phyloP scores from a whole-genome alignment of 2,113 vertebrate genomes.

The Trichechus manatus region DNA sequence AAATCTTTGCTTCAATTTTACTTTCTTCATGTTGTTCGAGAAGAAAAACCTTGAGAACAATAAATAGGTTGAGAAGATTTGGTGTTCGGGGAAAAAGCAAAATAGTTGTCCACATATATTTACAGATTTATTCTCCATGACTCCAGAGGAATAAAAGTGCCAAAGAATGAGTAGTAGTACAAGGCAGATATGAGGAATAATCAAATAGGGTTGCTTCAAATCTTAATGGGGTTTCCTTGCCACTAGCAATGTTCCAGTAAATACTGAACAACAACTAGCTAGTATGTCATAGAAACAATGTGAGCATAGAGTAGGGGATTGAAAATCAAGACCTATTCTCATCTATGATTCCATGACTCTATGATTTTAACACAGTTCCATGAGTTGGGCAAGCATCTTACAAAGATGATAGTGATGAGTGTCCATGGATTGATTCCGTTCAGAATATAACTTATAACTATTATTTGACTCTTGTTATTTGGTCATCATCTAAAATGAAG shows the following conservation, averaged over 20 bases:
- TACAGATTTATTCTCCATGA: slow-evolving; percentile 2
- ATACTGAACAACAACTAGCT: background rate
- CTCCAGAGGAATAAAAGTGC: background rate
- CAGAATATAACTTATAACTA: too few relatives aligned
- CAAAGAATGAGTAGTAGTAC: background rate
- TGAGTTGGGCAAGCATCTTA: background rate
- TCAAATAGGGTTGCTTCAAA: background rate
- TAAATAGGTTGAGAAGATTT: background rate
- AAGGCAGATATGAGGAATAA: background rate
- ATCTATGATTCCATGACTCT: background rate
- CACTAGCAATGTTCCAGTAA: background rate
- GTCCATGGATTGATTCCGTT: too few relatives aligned
- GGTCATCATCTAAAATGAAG: too few relatives aligned
- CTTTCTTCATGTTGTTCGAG: background rate
- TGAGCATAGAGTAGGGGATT: background rate
- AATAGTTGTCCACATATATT: slow-evolving; percentile 10
- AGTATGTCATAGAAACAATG: background rate
- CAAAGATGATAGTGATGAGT: too few relatives aligned
- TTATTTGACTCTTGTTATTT: too few relatives aligned
- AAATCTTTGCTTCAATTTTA: slow-evolving; percentile 13
- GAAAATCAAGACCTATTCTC: background rate
- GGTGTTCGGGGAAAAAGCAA: background rate
- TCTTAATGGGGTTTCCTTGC: slow-evolving; percentile 10
- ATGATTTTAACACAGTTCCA: background rate
- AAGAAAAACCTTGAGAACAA: slow-evolving; percentile 31